Evolutionary conservation across 2,888 invertebrate species (phyloP), one percentile per base, ranked within the genome.

Genomic region (Idaea straminata): DNA sequence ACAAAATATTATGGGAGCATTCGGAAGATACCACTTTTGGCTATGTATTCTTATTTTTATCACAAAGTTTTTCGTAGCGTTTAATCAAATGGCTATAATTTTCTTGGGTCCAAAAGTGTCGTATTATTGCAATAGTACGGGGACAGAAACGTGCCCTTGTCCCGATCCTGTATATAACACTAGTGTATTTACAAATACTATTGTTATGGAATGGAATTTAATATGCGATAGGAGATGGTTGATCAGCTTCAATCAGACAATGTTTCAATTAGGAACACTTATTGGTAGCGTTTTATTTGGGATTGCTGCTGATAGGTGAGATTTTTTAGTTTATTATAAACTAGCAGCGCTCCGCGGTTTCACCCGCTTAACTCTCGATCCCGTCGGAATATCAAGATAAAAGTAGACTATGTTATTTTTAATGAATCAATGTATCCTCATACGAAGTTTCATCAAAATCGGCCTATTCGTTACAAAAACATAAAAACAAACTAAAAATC

Each of bases 181-280:
- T 63, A 94, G 94, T 61, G 81, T 95, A 67, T 97, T 97, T 80
- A 87, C 94, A 2, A 94, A 94, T 72, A 96, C 96, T 0, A 96
- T 97, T 16, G 93, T 94, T 66, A 95, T 95, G 65, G 94, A 97
- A 93, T 97, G 96, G 96, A 92, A 95, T 82, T 90, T 97, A 69
- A 95, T 96, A 35, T 97, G 96, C 82, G 93, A 94, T 3, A 93
- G 87, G 60, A 90, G 91, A 62, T 95, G 95, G 86, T 84, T 96
- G 69, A 93, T 94, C 3, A 95, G 95, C 78, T 89, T 96, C 35
- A 95, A 95, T 0, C 97, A 97, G 85, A 95, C 95, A 5, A 83
- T 96, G 66, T 95, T 96, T 66, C 97, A 97, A 95, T 83, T 95
- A 66, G 97, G 97, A 38, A 95, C 96, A 62, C 88, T 97, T 75